Base-by-base conservation (phyloP, 2,797 vertebrate species). In the Sebastes goodei region DNA sequence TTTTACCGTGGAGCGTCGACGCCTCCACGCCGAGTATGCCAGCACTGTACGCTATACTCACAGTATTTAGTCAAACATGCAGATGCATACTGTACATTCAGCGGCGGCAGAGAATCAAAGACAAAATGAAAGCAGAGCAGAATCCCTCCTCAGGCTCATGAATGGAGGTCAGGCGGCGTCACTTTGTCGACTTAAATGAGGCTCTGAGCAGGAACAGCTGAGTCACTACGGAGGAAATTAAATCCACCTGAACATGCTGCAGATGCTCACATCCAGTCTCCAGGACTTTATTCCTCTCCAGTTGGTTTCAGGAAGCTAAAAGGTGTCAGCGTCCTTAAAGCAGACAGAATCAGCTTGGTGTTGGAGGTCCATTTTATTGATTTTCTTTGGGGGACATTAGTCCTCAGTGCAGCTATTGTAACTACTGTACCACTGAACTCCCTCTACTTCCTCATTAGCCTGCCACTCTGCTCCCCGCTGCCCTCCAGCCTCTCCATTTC, bases 41-140 rank as follows among this genome's bases (percentile, higher is more conserved):
- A 49, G 64, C 74, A 77, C 66, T 56, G 65, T 74, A 52, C 83
- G 46, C n/a, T 1, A 46, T 46, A 0, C 66, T 71, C 66, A 5
- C 68, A 25, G 27, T 63, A 32, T 78, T 83, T 82, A 86, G 69
- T 71, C 78, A 76, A 73, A 87, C 78, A 80, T 85, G 76, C 46
- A 90, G 42, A 86, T 71, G 75, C 15, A 17, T 63, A 74, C 32
- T 56, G 52, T 69, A 78, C n/a, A 29, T 61, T 52, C 42, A 59
- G 73, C 14, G 65, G 74, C 25, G 7, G 49, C 49, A 9, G 3
- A 23, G 29, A 91, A 88, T 87, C 86, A 89, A 79, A 91, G 49
- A 6, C 55, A 12, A 75, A 71, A 38, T 3, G 61, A 59, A 78
- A 81, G 71, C 68, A 7, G 65, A 64, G 74, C 71, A 33, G 68